Evolutionary conservation across 1,140 invertebrate species (phyloP), one percentile per base, ranked within the genome.

Genomic region (Papilio xuthus): DNA sequence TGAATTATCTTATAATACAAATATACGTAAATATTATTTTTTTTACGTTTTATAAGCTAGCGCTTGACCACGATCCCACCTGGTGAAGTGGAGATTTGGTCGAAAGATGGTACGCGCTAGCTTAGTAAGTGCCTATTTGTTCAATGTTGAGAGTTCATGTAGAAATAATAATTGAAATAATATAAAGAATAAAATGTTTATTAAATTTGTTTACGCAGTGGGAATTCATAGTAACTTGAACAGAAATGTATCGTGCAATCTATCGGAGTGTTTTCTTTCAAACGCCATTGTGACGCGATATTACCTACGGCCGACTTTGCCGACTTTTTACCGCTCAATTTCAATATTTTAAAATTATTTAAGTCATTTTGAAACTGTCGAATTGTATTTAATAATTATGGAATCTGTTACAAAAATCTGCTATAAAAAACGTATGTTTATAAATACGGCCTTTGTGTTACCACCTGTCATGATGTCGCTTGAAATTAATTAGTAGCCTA

Each of bases 171-270:
- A n/a, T n/a, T n/a, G n/a, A n/a, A n/a, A n/a, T n/a, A n/a, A n/a
- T n/a, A n/a, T n/a, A n/a, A n/a, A n/a, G n/a, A n/a, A n/a, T n/a
- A 37, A 37, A 37, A 37, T 37, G 32, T 37, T 37, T 37, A 6
- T 37, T 37, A 37, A 37, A 37, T 37, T 37, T 37, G 32, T 37
- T 37, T 37, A 37, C 32, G 32, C 32, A 37, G 32, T 37, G 4
- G 32, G 32, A 37, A n/a, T n/a, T n/a, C n/a, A n/a, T 37, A 6
- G 32, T 37, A 77, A 77, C 50, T 77, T 77, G 47, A 69, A 77
- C 76, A 77, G 50, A 69, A 71, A 71, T 53, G 26, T 78, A 78
- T 78, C 77, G 77, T 78, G 77, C 70, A 37, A 23, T 26, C 70
- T 71, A 78, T 78, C 77, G 15, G 44, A 50, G 47, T 70, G 47